Base-by-base conservation (phyloP, 1,140 invertebrate species). In the Orussus abietinus region DNA sequence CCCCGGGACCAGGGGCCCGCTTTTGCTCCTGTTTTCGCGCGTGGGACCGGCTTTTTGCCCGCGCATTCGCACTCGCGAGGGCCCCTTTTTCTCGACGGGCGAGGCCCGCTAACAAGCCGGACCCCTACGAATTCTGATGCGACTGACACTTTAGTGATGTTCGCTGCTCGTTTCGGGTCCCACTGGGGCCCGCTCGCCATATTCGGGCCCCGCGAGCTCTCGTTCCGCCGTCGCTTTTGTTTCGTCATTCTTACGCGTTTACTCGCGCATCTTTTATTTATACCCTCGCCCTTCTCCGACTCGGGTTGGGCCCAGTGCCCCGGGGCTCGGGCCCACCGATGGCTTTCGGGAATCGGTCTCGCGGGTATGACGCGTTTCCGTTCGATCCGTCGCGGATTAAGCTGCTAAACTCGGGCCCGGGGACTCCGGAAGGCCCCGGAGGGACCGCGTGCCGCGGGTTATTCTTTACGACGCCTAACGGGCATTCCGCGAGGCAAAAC, bases 91-190 rank as follows among this genome's bases (percentile, higher is more conserved):
- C 57, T 38, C 40, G 42, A 1, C 10, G 37, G 38, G 35, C 38
- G 26, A 12, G 42, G 51, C 42, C 50, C 54, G 53, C 62, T 64
- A 64, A 64, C 62, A 64, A 64, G 62, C 59, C 55, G 48, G 51
- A 53, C 59, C 57, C 49, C 56, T 52, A 51, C 60, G 62, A 64
- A 64, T 64, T 64, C 57, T 64, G 62, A 64, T 64, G 59, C 58
- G 50, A 42, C 59, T 64, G 62, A 64, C 62, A 64, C 62, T 64
- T 64, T 64, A 64, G 62, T 61, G 59, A 64, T 64, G 62, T 62
- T 62, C 52, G 52, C 53, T 30, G 11, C 39, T 19, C 18, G 22
- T 15, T 22, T 35, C 41, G 20, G 49, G 45, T 43, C 31, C 19
- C 19, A 11, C 21, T 26, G 26, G 12, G 10, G 13, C 19, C 22